These are phyloP conservation scores for Rhyacichthys aspro DNA, from an alignment of 2,797 vertebrate genomes.

Conservation along the genomic window DNA sequence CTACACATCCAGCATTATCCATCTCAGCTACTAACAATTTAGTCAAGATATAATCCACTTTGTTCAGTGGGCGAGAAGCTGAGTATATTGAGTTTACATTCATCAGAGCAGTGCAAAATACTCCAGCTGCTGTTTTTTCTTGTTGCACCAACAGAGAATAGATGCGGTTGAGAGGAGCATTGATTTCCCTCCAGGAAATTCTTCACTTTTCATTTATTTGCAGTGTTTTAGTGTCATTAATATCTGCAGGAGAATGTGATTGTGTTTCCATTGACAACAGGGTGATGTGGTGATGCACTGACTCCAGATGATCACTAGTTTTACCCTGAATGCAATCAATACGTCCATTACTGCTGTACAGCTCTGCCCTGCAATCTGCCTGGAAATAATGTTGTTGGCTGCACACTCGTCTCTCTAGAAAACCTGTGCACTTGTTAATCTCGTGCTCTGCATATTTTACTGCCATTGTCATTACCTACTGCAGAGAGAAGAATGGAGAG, in stretches of 20 bases:
- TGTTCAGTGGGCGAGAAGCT: constrained; percentile 27
- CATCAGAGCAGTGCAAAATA: constrained; percentile 27
- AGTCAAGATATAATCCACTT: constrained; percentile 15
- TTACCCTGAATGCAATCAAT: constrained; percentile 26
- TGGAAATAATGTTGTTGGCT: constrained; percentile 20
- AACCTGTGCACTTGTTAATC: constrained; percentile 29
- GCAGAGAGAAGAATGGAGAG: constrained; percentile 23
- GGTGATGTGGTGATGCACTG: constrained; percentile 19
- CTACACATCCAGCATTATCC: constrained; percentile 12
- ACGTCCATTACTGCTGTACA: constrained; percentile 7
- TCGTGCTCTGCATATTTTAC: constrained; percentile 35
- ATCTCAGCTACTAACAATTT: constrained; percentile 15
- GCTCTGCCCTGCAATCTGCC: background rate
- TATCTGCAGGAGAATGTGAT: constrained; percentile 22
- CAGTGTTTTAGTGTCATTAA: constrained; percentile 34
- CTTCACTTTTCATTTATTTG: constrained; percentile 38
- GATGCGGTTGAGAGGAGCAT: constrained; percentile 20
- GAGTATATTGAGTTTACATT: constrained; percentile 37
- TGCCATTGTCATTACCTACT: constrained; percentile 22
- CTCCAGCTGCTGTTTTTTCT: constrained; percentile 15
- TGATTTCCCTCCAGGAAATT: constrained; percentile 27
- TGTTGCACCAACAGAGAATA: constrained; percentile 16
- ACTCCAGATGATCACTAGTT: constrained; percentile 21
- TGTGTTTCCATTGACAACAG: constrained; percentile 31
- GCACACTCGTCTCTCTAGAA: constrained; percentile 9